A percentile compares a stretch with the other conserved stretches of the same genome.
These are phyloP conservation scores for Myotis brandtii DNA, from an alignment of 2,113 vertebrate genomes.

Conservation along the genomic window DNA sequence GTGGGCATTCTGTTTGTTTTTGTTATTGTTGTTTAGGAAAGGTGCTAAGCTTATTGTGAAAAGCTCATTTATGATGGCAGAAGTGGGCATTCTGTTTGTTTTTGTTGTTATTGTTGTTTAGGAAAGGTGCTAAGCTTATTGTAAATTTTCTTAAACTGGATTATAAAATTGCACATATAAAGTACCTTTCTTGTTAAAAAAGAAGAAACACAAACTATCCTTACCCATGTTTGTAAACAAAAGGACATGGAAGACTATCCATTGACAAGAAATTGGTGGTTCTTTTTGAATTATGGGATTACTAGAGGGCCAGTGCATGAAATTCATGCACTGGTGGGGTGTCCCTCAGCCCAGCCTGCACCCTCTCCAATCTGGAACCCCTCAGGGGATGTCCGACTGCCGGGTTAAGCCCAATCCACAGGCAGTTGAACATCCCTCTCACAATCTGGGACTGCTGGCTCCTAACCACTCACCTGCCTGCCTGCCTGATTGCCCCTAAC, in stretches of 20 bases:
- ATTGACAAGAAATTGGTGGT: background rate
- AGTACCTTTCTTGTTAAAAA: background rate
- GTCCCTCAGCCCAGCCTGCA: no score
- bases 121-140: background rate
- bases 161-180: background rate
- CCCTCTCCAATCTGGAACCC: no score
- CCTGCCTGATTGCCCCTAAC: no score
- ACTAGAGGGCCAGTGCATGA: background rate
- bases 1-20: background rate
- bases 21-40: background rate
- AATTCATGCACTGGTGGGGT: no score
- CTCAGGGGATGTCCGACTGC: no score
- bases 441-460: no score
- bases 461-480: no score
- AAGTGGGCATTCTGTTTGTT: background rate
- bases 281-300: background rate
- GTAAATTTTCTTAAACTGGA: background rate
- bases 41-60: background rate
- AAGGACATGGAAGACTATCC: constrained; percentile 11
- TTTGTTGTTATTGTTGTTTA: background rate
- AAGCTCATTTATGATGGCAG: background rate
- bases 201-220: background rate
- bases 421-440: no score
- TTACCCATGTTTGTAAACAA: background rate
- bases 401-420: no score